Percentiles rank a stretch among this genome's conserved stretches.
Conservation (phyloP, 2,113 vertebrate species). For the Scomber scombrus region DNA sequence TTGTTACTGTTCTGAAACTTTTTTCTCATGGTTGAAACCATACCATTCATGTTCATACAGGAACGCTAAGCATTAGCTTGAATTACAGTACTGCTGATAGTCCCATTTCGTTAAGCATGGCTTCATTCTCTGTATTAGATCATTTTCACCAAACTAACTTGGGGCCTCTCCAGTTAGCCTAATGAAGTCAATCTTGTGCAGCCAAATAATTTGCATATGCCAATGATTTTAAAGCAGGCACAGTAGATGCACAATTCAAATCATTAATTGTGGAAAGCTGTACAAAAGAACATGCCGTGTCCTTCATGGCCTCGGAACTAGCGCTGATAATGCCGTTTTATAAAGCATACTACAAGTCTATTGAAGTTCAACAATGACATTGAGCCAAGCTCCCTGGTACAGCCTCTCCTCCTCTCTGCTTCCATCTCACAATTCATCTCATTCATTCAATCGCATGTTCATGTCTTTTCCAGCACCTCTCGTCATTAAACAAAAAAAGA, state of each 20-base stretch:
- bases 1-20: not conserved
- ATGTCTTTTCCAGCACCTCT: not conserved
- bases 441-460: not conserved
- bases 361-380: slow-evolving; percentile 25
- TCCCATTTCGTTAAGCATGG: slow-evolving; percentile 13
- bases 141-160: slow-evolving; percentile 30
- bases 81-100: slow-evolving; percentile 12
- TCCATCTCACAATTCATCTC: not conserved
- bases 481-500: not conserved
- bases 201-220: not conserved
- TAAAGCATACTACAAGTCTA: not conserved
- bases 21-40: not conserved
- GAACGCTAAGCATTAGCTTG: not conserved
- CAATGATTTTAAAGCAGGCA: too few species aligned
- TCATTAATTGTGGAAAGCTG: too few species aligned
- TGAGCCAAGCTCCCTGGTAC: not conserved
- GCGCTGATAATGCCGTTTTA: not conserved
- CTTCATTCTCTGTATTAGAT: slow-evolving; percentile 20
- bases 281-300: too few species aligned
- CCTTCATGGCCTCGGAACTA: too few species aligned
- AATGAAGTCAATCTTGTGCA: slow-evolving; percentile 13
- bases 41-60: not conserved
- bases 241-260: too few species aligned
- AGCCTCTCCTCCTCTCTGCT: not conserved
- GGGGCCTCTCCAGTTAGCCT: not conserved